A percentile compares a stretch with the other conserved stretches of the same genome.
phyloP scores from a whole-genome alignment of 2,888 invertebrate species.

The Spodoptera exigua region DNA sequence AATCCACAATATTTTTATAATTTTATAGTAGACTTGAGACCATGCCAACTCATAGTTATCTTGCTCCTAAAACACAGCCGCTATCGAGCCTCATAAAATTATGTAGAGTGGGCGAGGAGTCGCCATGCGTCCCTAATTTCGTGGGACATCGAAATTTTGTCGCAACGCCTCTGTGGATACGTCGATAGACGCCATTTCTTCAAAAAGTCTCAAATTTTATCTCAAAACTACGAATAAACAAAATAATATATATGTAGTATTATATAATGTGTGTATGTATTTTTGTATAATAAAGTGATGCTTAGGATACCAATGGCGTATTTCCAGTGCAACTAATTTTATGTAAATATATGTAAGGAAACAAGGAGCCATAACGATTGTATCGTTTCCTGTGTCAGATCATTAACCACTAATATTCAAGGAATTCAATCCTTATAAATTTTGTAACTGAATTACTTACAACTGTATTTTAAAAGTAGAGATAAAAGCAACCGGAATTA shows the following conservation, averaged over 20 bases:
- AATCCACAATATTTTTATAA: slow-evolving; percentile 68
- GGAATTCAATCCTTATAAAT: slow-evolving; percentile 46
- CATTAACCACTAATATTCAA: slow-evolving; percentile 46
- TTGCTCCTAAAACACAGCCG: slow-evolving; percentile 63
- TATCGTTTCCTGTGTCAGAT: slow-evolving; percentile 48
- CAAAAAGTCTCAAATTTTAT: slow-evolving; percentile 11
- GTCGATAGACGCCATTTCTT: slow-evolving; percentile 20
- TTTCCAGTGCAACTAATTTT: slow-evolving; percentile 31
- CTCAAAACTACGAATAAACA: not conserved
- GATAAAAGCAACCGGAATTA: slow-evolving; percentile 11
- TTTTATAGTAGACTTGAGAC: slow-evolving; percentile 68
- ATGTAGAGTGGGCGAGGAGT: slow-evolving; percentile 58
- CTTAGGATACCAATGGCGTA: slow-evolving; percentile 39
- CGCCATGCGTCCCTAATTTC: slow-evolving; percentile 53
- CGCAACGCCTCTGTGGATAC: slow-evolving; percentile 32
- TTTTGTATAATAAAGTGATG: slow-evolving; percentile 6
- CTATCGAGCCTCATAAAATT: slow-evolving; percentile 65
- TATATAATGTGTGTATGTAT: slow-evolving; percentile 16
- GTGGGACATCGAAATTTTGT: slow-evolving; percentile 49
- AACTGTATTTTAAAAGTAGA: slow-evolving; percentile 24
- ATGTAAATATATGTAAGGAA: slow-evolving; percentile 48
- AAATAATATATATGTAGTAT: slow-evolving; percentile 22
- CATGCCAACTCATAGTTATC: slow-evolving; percentile 69
- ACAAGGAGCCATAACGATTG: slow-evolving; percentile 34
- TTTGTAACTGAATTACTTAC: slow-evolving; percentile 19